A percentile compares a stretch with the other conserved stretches of the same genome.
Conservation (phyloP, 2,113 vertebrate genomes). For the Mormyrus iriodes region DNA sequence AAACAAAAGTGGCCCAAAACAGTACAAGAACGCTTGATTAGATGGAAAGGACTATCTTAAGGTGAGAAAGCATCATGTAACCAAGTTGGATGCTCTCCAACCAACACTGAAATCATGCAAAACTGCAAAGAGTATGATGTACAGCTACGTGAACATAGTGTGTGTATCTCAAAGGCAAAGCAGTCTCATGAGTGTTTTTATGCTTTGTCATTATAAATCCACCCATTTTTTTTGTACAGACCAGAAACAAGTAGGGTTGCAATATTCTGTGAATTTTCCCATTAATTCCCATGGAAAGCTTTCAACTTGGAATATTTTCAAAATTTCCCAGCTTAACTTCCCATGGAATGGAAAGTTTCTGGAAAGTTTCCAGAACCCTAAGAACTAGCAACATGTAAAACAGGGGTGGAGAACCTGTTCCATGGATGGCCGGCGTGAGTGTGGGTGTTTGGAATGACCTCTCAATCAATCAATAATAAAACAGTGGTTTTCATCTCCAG, state of each 20-base stretch:
- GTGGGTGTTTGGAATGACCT: no score
- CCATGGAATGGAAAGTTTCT: background rate
- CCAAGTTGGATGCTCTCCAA: background rate
- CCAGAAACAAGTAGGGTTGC: background rate
- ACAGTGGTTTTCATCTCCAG: no score
- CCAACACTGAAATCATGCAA: background rate
- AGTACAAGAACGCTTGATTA: background rate
- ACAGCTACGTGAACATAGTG: background rate
- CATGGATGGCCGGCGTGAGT: no score
- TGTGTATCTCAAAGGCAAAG: background rate
- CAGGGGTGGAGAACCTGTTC: no score
- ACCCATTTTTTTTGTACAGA: background rate
- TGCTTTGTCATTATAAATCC: background rate
- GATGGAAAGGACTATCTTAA: background rate
- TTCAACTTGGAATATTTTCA: background rate
- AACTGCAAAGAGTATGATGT: background rate
- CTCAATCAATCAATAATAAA: no score
- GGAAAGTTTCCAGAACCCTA: background rate
- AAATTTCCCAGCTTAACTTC: background rate
- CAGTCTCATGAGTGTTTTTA: background rate
- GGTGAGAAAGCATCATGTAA: background rate
- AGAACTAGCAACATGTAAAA: background rate
- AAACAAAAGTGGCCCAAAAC: background rate
- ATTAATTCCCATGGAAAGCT: background rate
- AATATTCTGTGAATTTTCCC: background rate